phyloP scores from a whole-genome alignment of 2,888 invertebrate species.

The Orthonychiurus folsomi region DNA sequence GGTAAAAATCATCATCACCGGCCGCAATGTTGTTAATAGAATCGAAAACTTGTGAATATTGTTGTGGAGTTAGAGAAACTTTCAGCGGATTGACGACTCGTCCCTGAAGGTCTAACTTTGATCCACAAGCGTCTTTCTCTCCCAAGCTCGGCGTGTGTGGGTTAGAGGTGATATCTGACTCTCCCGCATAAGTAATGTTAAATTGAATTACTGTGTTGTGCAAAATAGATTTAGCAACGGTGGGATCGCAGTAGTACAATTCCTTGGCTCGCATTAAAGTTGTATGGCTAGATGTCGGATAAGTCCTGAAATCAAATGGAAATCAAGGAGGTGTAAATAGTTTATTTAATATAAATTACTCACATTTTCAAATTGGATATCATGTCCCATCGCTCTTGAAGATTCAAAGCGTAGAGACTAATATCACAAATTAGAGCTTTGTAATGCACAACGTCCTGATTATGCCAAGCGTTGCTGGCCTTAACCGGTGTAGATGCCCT shows the following conservation, averaged over 20 bases:
- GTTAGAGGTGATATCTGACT: constrained; percentile 41
- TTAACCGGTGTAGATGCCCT: constrained; percentile 5
- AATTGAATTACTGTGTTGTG: constrained; percentile 79
- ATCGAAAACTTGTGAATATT: constrained; percentile 81
- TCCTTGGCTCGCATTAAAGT: constrained; percentile 54
- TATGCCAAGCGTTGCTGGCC: constrained; percentile 41
- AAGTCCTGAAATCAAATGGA: constrained; percentile 26
- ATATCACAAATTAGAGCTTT: constrained; percentile 71
- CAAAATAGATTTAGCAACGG: constrained; percentile 72
- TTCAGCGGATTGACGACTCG: constrained; percentile 73
- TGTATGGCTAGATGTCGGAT: constrained; percentile 42
- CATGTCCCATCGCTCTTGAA: constrained; percentile 44
- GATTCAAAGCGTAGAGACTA: constrained; percentile 71
- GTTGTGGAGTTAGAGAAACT: constrained; percentile 72
- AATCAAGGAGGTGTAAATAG: not conserved
- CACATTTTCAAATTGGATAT: constrained; percentile 36
- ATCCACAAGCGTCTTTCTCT: constrained; percentile 41
- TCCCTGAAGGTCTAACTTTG: constrained; percentile 55
- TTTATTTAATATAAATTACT: too few species aligned
- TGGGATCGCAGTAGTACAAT: constrained; percentile 60
- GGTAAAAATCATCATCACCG: constrained; percentile 21
- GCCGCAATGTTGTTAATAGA: constrained; percentile 48
- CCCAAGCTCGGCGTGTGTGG: not conserved
- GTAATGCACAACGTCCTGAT: constrained; percentile 47
- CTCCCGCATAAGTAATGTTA: constrained; percentile 50